Evolutionary conservation across 2,113 vertebrate genomes (phyloP).

Genomic region (Cinclus mexicanus): DNA sequence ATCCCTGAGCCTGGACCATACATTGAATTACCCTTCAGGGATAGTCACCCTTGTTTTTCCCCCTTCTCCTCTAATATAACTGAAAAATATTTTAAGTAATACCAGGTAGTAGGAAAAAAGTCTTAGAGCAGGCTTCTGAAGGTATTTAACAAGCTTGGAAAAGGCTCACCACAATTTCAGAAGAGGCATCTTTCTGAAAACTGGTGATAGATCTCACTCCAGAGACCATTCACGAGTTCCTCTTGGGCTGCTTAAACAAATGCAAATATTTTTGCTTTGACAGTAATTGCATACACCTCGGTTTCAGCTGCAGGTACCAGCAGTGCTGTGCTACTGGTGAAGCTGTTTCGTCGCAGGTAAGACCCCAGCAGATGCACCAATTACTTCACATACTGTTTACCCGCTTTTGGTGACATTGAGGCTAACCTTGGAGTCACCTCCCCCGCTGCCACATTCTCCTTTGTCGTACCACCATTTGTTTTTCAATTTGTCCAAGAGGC

Average conservation of each 20-base stretch:
- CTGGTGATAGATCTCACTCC: background rate
- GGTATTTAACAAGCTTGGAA: background rate
- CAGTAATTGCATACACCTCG: slow-evolving; percentile 86
- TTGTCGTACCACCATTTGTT: slow-evolving; percentile 99
- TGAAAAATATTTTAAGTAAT: background rate
- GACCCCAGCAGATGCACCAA: slow-evolving; percentile 92
- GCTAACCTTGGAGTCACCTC: slow-evolving; percentile 99
- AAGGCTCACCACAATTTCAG: background rate
- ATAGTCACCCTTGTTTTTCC: background rate
- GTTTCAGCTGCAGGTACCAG: slow-evolving; percentile 1
- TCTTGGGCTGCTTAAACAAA: background rate
- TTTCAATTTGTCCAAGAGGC: slow-evolving; percentile 99
- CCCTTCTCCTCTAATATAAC: background rate
- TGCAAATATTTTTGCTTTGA: slow-evolving; percentile 92
- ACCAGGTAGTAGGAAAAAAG: background rate
- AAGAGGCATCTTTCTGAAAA: background rate
- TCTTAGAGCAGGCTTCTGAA: background rate
- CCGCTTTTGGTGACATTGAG: slow-evolving; percentile 96
- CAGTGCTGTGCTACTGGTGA: background rate
- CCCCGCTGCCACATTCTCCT: slow-evolving; percentile 99
- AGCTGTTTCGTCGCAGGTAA: background rate
- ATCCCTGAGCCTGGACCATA: background rate
- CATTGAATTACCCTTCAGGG: background rate
- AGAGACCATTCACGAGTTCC: background rate
- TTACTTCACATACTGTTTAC: slow-evolving; percentile 92